These are phyloP conservation scores for Leuciscus idus DNA, from an alignment of 2,113 vertebrate species.

Conservation along the genomic window DNA sequence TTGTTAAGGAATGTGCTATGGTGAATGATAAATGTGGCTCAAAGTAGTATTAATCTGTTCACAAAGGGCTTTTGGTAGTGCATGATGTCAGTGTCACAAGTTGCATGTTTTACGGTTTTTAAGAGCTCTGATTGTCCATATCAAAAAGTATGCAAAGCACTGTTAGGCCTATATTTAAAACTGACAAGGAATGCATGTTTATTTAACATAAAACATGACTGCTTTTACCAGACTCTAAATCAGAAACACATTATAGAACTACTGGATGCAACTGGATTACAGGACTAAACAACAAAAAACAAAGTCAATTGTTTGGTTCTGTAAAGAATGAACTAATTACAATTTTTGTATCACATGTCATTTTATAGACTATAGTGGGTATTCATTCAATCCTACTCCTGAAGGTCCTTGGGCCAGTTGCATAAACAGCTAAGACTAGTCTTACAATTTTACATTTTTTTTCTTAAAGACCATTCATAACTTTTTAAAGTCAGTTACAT, in stretches of 20 bases:
- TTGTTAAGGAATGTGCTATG: neutral
- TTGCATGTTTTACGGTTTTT: neutral
- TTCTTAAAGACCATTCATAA: too few relatives aligned
- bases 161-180: neutral
- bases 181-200: neutral
- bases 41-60: neutral
- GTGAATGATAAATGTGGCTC: slow-evolving; percentile 20
- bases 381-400: neutral
- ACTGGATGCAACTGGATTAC: too few relatives aligned
- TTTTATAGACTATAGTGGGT: neutral
- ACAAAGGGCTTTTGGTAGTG: slow-evolving; percentile 6
- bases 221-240: neutral
- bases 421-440: too few relatives aligned
- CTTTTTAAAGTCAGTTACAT: too few relatives aligned
- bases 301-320: too few relatives aligned
- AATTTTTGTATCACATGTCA: neutral
- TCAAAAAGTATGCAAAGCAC: neutral
- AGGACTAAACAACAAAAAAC: too few relatives aligned
- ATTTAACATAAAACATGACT: neutral
- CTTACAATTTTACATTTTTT: too few relatives aligned
- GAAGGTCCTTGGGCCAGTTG: too few relatives aligned
- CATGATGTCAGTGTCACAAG: neutral
- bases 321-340: too few relatives aligned
- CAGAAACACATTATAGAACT: neutral
- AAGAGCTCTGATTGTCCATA: neutral